Evolutionary conservation across 1,140 invertebrate genomes (phyloP).

Genomic region (Brachionus asplanchnoidis): DNA sequence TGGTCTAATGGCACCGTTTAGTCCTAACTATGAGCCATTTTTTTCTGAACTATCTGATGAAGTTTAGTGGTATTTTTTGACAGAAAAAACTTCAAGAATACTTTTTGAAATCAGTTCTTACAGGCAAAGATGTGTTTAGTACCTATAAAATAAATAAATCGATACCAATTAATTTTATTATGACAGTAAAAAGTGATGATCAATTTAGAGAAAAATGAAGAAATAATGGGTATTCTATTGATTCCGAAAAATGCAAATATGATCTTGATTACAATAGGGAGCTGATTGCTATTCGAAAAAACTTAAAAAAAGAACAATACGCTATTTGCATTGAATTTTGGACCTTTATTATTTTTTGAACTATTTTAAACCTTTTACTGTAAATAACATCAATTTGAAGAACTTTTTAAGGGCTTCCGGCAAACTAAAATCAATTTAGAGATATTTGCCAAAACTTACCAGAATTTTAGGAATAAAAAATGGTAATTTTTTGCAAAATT

Average conservation of each 20-base stretch:
- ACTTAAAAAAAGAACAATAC: too few species aligned
- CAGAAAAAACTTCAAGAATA: conserved; percentile 40
- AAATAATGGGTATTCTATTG: background rate
- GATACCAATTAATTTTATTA: conserved; percentile 15
- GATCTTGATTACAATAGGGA: background rate
- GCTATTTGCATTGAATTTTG: too few species aligned
- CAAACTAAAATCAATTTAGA: too few species aligned
- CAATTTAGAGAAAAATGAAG: conserved; percentile 25
- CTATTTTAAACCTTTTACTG: too few species aligned
- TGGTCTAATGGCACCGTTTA: background rate
- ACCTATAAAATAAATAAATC: conserved; percentile 1
- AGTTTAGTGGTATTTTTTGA: conserved; percentile 20
- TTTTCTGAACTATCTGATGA: background rate
- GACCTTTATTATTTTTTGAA: too few species aligned
- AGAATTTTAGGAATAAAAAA: too few species aligned
- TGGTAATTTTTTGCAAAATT: too few species aligned
- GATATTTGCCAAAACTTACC: too few species aligned
- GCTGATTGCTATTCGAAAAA: background rate
- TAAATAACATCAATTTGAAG: too few species aligned
- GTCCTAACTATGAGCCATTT: background rate
- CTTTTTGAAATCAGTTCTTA: background rate
- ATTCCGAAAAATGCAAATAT: conserved; percentile 26
- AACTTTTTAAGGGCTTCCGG: too few species aligned
- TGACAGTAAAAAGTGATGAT: conserved; percentile 11
- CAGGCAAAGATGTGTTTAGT: background rate